A percentile compares a stretch with the other conserved stretches of the same genome.
Evolutionary conservation across 2,888 invertebrate species (phyloP).

Genomic region (Drymonia ruficornis): DNA sequence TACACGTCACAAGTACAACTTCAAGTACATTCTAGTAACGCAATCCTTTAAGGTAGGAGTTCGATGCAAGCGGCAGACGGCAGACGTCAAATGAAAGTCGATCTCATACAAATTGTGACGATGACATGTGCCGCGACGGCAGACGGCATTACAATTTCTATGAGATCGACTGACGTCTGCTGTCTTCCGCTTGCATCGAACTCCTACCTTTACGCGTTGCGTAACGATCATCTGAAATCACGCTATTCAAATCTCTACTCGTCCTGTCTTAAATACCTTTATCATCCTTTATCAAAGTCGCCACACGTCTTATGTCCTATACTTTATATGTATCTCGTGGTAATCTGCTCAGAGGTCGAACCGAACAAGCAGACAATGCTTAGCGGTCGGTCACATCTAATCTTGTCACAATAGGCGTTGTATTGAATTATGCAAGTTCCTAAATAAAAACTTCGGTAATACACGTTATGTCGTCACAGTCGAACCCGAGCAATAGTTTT

Average conservation of each 20-base stretch:
- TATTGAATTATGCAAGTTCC: slow-evolving; percentile 1
- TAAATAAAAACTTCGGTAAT: background rate
- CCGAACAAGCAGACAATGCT: background rate
- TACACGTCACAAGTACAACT: background rate
- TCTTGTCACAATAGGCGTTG: background rate
- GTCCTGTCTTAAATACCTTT: background rate
- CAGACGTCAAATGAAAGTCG: too few species aligned
- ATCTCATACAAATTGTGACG: too few species aligned
- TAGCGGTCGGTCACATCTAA: background rate
- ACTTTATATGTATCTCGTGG: slow-evolving; percentile 1
- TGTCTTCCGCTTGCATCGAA: too few species aligned
- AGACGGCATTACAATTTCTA: too few species aligned
- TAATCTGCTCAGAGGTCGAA: background rate
- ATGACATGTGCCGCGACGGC: too few species aligned
- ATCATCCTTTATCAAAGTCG: background rate
- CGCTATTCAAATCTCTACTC: background rate
- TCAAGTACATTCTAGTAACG: background rate
- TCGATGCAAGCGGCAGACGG: too few species aligned
- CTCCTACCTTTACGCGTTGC: too few species aligned
- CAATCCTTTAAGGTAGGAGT: too few species aligned
- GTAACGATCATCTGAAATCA: background rate
- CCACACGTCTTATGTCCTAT: background rate
- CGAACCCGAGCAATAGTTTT: background rate
- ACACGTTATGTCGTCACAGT: background rate
- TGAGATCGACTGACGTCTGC: too few species aligned